Conservation (phyloP, 2,797 vertebrate species). For the Miichthys miiuy region DNA sequence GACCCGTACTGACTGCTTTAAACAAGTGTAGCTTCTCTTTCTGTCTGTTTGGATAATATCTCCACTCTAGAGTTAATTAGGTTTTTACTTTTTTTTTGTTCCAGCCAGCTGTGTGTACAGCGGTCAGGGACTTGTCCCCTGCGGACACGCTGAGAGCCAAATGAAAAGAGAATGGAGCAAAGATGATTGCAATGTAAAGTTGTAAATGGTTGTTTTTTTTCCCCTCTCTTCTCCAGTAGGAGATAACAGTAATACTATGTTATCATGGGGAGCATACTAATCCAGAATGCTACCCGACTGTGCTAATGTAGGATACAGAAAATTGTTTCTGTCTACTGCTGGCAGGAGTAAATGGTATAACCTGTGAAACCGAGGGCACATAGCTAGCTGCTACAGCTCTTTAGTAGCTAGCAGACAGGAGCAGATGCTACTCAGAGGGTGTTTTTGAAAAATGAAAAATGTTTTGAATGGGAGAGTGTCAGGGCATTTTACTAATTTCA, state of each 20-base stretch:
- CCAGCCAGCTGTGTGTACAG: constrained; percentile 66
- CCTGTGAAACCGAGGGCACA: not conserved
- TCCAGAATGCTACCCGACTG: not conserved
- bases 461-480: not conserved
- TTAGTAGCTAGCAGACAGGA: not conserved
- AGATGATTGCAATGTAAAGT: constrained; percentile 63
- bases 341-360: not conserved
- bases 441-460: not conserved
- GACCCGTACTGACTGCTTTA: constrained; percentile 77
- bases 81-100: constrained; percentile 67
- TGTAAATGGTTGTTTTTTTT: constrained; percentile 56
- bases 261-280: constrained; percentile 15
- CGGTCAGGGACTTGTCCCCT: constrained; percentile 71
- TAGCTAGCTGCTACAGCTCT: not conserved
- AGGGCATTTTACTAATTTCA: not conserved
- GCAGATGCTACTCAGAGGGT: not conserved
- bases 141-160: constrained; percentile 54
- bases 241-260: not conserved
- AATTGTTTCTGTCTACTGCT: no score
- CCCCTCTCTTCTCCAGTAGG: constrained; percentile 1
- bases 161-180: constrained; percentile 63
- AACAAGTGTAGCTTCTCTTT: constrained; percentile 76
- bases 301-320: not conserved
- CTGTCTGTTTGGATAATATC: constrained; percentile 82
- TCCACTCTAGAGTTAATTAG: constrained; percentile 80